Evolutionary conservation across 2,888 invertebrate species (phyloP).

Genomic region (Napeogenes sylphis): DNA sequence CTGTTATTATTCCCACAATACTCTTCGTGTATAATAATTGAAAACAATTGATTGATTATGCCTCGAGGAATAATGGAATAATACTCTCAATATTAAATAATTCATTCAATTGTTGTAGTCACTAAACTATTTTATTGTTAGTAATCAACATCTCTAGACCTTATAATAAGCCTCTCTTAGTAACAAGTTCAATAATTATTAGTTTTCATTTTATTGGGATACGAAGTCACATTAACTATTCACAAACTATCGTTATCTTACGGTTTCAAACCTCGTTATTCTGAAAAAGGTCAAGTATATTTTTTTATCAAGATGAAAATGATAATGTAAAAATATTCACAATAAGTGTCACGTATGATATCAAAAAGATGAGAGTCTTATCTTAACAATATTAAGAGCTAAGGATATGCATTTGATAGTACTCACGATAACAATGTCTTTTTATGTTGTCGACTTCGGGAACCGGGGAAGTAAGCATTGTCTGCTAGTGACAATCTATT

Average conservation of each 20-base stretch:
- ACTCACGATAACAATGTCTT: conserved; percentile 49
- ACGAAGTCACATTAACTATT: too few species aligned
- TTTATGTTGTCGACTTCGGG: conserved; percentile 41
- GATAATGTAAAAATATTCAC: too few species aligned
- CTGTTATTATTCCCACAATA: conserved; percentile 26
- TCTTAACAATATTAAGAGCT: conserved; percentile 24
- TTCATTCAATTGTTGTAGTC: too few species aligned
- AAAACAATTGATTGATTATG: conserved; percentile 25
- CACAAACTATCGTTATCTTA: too few species aligned
- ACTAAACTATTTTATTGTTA: not conserved
- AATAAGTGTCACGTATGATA: not conserved
- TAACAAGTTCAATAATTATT: not conserved
- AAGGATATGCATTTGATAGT: conserved; percentile 32
- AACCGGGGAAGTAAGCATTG: conserved; percentile 32
- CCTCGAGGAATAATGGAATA: conserved; percentile 11
- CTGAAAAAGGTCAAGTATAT: too few species aligned
- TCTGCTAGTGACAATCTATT: conserved; percentile 49
- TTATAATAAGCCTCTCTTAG: not conserved
- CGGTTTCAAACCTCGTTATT: too few species aligned
- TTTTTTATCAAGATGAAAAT: too few species aligned
- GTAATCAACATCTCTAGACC: too few species aligned
- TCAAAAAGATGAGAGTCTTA: conserved; percentile 9
- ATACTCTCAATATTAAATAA: not conserved
- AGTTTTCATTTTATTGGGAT: too few species aligned
- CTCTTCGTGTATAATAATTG: conserved; percentile 20